Base-by-base conservation (phyloP, 2,888 invertebrate species). In the Coremacera marginata region DNA sequence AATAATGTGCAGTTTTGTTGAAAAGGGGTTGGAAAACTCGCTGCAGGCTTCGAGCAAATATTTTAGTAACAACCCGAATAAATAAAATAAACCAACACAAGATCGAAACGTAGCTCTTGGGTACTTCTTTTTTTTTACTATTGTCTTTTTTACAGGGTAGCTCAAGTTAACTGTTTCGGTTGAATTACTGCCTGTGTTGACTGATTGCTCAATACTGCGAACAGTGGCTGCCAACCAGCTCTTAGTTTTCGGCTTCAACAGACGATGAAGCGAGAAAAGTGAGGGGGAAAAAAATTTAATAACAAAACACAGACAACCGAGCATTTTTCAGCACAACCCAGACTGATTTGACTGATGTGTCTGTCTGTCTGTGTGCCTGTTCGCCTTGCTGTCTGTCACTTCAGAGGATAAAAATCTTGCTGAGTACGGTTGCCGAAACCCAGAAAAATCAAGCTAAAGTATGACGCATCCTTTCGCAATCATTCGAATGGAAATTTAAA, bases 141-240 rank as follows among this genome's bases (percentile, higher is more conserved):
- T 44, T 44, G 44, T 44, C 7, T 44, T 44, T 44, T 11, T 44
- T 44, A 57, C 25, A 52, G 51, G 57, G 71, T 71, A 51, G 49
- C 31, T 14, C 49, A 63, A 19, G 34, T 73, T 51, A 78, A 79
- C 71, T 76, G 80, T 77, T 77, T 77, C 77, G 81, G 82, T 81
- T 83, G 82, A 83, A 82, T 83, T 82, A 83, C 81, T 81, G 81
- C 82, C 11, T 44, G 80, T 83, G 83, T 81, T 81, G 80, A 75
- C 81, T 79, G 81, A 81, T 80, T 80, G 79, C 76, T 71, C 60
- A 60, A 27, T 60, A 16, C 27, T 57, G 70, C 11, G 34, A 22
- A 16, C 4, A 27, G 70, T 27, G 25, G 55, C 55, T 44, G 25
- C 27, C 51, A 51, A 14, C 9, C 22, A 22, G 68, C 16, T n/a